Evolutionary conservation across 2,113 vertebrate genomes (phyloP), one percentile per base, ranked within the genome.

Genomic region (Calypte anna): DNA sequence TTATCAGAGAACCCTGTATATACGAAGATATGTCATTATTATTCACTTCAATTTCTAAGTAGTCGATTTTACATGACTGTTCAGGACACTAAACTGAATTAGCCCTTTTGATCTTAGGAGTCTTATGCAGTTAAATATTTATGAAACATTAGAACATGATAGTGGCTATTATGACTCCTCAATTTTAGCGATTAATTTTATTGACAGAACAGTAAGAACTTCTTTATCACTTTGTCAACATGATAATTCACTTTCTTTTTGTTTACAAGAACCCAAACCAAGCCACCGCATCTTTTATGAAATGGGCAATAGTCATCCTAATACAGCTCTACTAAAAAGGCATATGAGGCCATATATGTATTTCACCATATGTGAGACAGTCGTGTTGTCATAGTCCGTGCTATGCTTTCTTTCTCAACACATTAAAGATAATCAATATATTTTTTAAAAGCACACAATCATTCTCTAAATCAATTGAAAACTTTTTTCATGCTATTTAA

Each of bases 401-500:
- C 75, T 82, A 62, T 68, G 57, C 59, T 94, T 93, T 93, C 82
- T 75, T 92, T 93, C 86, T 73, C 59, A 70, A 82, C 76, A 87
- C 81, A 84, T 79, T 97, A 96, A 95, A 97, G 50, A 48, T 91
- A 97, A 98, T 98, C 98, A 98, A 98, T 98, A 97, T 88, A 89
- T 96, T 97, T 98, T 98, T 98, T 97, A 98, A 97, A 98, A 98
- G 97, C 76, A 94, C 40, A 91, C 94, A 91, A 62, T 53, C 50
- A 75, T 86, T 73, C 86, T 85, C 96, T 94, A 97, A 97, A 98
- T 98, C 98, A 98, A 98, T 99, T 53, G 58, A 92, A 97, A 97
- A 97, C 85, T 97, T 98, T 98, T 97, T 97, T 95, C 96, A 62
- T 93, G 81, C 69, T 97, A 98, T 98, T 99, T 99, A 98, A 99